phyloP scores from a whole-genome alignment of 2,113 vertebrate genomes.

The Motacilla alba region DNA sequence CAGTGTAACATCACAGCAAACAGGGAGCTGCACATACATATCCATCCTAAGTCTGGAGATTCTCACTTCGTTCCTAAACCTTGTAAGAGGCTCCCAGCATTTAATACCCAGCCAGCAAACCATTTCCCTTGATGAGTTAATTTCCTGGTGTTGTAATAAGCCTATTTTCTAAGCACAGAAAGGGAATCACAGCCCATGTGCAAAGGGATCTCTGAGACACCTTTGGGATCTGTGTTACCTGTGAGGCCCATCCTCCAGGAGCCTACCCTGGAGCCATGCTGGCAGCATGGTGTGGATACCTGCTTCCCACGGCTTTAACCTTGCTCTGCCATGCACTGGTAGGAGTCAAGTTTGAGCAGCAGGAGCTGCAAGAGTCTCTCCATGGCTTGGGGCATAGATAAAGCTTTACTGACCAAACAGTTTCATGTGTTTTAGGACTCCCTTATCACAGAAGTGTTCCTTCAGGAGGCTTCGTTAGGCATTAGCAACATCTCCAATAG shows the following conservation, averaged over 20 bases:
- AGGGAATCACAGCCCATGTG: not conserved
- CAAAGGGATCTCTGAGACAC: not conserved
- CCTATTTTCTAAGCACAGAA: not conserved
- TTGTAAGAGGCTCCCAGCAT: not conserved
- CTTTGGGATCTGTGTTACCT: not conserved
- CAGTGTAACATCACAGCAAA: not conserved
- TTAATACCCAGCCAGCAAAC: not conserved
- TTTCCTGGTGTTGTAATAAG: not conserved
- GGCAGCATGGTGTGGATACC: fast-evolving
- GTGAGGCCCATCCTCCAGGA: not conserved
- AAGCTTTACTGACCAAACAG: not conserved
- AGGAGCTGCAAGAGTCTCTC: not conserved
- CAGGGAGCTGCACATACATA: not conserved
- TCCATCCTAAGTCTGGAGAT: not conserved
- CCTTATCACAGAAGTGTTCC: not conserved
- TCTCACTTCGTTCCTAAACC: not conserved
- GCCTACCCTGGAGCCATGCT: not conserved
- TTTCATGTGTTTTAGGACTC: not conserved
- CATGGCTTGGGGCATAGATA: not conserved
- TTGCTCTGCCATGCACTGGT: not conserved
- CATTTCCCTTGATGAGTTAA: not conserved
- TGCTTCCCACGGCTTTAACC: not conserved
- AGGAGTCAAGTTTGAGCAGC: not conserved
- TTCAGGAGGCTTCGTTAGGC: not conserved
- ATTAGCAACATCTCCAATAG: not conserved